These are phyloP conservation scores for Samia ricini DNA, from an alignment of 1,140 invertebrate species.

Conservation along the genomic window DNA sequence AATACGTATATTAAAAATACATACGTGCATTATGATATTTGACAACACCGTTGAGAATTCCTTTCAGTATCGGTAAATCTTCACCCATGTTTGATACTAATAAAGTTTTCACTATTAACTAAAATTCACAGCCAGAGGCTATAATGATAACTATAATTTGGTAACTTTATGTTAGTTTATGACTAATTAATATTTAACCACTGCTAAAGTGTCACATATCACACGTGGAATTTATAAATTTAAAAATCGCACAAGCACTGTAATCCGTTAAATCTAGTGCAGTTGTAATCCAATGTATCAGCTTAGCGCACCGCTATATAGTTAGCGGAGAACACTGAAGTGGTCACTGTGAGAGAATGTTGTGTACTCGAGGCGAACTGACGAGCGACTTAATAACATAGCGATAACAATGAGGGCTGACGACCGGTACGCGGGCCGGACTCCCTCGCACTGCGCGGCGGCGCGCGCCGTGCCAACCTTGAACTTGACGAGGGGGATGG, in stretches of 20 bases:
- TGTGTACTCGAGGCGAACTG: constrained; percentile 61
- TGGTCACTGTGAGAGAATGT: constrained; percentile 48
- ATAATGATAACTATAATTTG: constrained; percentile 64
- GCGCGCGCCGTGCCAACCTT: constrained; percentile 83
- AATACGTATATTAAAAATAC: constrained; percentile 73
- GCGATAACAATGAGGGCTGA: constrained; percentile 74
- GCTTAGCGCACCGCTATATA: constrained; percentile 33
- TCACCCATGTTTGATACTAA: constrained; percentile 85
- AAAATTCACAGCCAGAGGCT: constrained; percentile 70
- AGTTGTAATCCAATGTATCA: constrained; percentile 52
- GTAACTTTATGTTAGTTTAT: constrained; percentile 59
- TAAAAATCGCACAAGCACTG: constrained; percentile 53
- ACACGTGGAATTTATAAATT: constrained; percentile 37
- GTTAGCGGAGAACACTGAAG: constrained; percentile 40
- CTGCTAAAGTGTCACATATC: constrained; percentile 64
- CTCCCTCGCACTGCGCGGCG: constrained; percentile 78
- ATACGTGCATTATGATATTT: constrained; percentile 94
- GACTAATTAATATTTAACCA: constrained; percentile 40
- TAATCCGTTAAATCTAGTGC: constrained; percentile 54
- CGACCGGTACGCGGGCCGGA: constrained; percentile 76
- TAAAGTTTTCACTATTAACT: constrained; percentile 62
- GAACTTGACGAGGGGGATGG: constrained; percentile 81
- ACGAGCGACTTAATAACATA: constrained; percentile 62
- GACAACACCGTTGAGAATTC: constrained; percentile 91
- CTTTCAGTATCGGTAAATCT: constrained; percentile 92